A percentile compares a stretch with the other conserved stretches of the same genome.
Conservation (phyloP, 92 coral and sea anemone species). For the Palythoa caribaeorum region DNA sequence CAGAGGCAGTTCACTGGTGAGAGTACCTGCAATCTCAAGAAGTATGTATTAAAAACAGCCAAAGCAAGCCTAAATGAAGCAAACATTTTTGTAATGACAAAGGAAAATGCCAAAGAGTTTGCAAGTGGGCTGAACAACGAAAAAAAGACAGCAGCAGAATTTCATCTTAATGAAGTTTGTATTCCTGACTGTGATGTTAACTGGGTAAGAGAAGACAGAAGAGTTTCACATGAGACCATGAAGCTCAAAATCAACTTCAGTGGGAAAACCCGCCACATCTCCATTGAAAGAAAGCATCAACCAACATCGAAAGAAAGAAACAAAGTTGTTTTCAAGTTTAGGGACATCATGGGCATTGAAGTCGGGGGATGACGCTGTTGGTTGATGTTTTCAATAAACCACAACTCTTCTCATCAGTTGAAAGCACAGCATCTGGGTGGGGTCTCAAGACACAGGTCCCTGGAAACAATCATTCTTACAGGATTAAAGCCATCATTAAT, state of each 20-base stretch:
- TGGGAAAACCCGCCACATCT: not conserved
- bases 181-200: not conserved
- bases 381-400: not conserved
- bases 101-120: not conserved
- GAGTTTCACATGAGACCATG: not conserved
- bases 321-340: not conserved
- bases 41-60: not conserved
- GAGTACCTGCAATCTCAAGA: not conserved
- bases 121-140: not conserved
- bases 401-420: too few species aligned
- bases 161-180: not conserved
- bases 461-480: not conserved
- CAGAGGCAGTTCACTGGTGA: not conserved
- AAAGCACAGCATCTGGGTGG: not conserved
- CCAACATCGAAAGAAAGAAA: not conserved
- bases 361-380: not conserved
- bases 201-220: not conserved
- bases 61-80: not conserved
- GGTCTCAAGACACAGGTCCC: slow-evolving; percentile 2
- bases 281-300: not conserved
- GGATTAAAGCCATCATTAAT: not conserved
- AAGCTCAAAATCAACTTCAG: not conserved
- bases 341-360: not conserved
- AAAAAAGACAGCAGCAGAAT: not conserved
- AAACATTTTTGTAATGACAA: too few species aligned